Evolutionary conservation across 2,113 vertebrate genomes (phyloP).

Genomic region (Tretioscincus oriximinensis): DNA sequence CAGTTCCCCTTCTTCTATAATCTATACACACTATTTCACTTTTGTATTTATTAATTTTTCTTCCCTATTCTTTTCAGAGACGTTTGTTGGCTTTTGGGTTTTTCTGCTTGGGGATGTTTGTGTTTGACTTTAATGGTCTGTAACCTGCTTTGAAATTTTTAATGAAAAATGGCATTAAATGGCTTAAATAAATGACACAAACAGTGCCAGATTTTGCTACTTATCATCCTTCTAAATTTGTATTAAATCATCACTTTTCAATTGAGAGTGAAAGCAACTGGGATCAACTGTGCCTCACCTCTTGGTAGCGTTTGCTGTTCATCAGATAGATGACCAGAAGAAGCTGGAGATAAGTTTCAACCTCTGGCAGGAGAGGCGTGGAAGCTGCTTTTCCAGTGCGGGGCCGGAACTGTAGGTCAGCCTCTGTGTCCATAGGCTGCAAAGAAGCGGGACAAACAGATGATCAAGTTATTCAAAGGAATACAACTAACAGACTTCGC

Average conservation of each 20-base stretch:
- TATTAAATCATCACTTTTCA: not conserved
- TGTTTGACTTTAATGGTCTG: too few species aligned
- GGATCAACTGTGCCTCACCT: slow-evolving; percentile 72
- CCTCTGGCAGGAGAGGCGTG: slow-evolving; percentile 88
- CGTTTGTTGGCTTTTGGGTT: too few species aligned
- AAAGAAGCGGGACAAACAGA: not conserved
- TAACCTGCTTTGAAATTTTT: too few species aligned
- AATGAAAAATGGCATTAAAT: too few species aligned
- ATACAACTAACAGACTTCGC: too few species aligned
- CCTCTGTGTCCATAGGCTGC: slow-evolving; percentile 94
- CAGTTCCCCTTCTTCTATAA: too few species aligned
- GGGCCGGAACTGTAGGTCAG: slow-evolving; percentile 90
- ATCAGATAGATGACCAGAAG: slow-evolving; percentile 92
- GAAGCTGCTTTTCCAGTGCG: slow-evolving; percentile 89
- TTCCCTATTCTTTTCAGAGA: too few species aligned
- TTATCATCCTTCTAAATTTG: not conserved
- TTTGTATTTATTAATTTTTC: too few species aligned
- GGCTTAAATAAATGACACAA: not conserved
- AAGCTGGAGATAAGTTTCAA: slow-evolving; percentile 93
- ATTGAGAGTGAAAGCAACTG: not conserved
- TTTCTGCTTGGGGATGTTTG: too few species aligned
- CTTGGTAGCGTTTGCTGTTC: slow-evolving; percentile 88
- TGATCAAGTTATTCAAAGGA: not conserved
- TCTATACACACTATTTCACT: too few species aligned
- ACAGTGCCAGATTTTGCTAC: not conserved